These are phyloP conservation scores for Chelon auratus DNA, from an alignment of 2,797 vertebrate species.

Conservation along the genomic window DNA sequence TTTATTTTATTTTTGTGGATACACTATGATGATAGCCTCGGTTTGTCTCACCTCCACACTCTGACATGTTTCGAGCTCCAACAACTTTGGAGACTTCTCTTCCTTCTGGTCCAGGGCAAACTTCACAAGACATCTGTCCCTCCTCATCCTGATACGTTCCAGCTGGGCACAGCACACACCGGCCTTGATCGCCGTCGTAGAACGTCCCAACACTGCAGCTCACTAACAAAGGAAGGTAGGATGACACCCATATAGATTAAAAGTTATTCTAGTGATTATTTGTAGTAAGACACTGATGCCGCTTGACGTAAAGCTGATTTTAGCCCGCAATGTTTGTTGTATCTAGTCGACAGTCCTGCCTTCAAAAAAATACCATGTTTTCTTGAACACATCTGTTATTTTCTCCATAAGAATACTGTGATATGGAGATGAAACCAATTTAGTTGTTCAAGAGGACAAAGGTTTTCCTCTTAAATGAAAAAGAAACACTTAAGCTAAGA, in stretches of 20 bases:
- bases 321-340: neutral
- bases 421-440: slow-evolving; percentile 18
- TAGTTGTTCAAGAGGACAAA: slow-evolving; percentile 22
- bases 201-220: slow-evolving; percentile 87
- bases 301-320: too few species aligned
- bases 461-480: slow-evolving; percentile 30
- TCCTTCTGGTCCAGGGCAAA: slow-evolving; percentile 85
- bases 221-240: slow-evolving; percentile 77
- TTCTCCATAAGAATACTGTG: neutral
- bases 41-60: slow-evolving; percentile 87
- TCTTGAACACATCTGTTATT: slow-evolving; percentile 10
- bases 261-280: slow-evolving; percentile 1
- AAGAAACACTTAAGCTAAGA: slow-evolving; percentile 49
- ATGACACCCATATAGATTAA: slow-evolving; percentile 24
- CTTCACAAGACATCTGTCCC: slow-evolving; percentile 89
- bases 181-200: slow-evolving; percentile 85
- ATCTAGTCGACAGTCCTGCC: slow-evolving; percentile 12
- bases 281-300: neutral
- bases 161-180: slow-evolving; percentile 87
- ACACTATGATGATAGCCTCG: neutral
- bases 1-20: neutral
- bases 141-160: slow-evolving; percentile 91
- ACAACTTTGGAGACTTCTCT: slow-evolving; percentile 79
- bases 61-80: slow-evolving; percentile 86
- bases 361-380: neutral